Evolutionary conservation across 2,113 vertebrate species (phyloP).

Genomic region (Pogonocichla stellata): DNA sequence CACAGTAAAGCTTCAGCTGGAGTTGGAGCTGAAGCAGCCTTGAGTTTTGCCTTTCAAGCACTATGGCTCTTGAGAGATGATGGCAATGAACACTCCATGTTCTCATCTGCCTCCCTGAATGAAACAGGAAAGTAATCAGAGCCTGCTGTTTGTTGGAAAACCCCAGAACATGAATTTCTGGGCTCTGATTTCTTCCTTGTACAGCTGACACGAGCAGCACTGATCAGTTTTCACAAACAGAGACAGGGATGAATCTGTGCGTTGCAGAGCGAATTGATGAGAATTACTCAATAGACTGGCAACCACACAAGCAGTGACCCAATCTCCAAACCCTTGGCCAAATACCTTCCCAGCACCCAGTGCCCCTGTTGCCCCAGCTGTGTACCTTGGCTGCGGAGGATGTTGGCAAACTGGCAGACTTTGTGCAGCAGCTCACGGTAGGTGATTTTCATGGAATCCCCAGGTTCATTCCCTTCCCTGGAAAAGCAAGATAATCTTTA

Average conservation of each 20-base stretch:
- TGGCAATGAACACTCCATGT: not conserved
- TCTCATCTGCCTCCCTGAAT: not conserved
- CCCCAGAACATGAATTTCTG: not conserved
- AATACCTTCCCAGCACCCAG: not conserved
- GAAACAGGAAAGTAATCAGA: not conserved
- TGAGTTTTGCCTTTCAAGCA: not conserved
- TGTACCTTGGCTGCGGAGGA: slow-evolving; percentile 85
- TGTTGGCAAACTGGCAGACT: slow-evolving; percentile 93
- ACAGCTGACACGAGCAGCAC: not conserved
- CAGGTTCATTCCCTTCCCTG: slow-evolving; percentile 96
- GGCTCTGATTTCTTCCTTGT: not conserved
- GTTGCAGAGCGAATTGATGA: not conserved
- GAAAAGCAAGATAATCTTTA: not conserved
- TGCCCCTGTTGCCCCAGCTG: not conserved
- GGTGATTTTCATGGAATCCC: slow-evolving; percentile 83
- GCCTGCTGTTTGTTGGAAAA: not conserved
- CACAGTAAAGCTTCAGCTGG: not conserved
- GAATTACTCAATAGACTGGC: not conserved
- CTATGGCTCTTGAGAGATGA: not conserved
- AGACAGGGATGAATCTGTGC: not conserved
- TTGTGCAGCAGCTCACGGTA: slow-evolving; percentile 87
- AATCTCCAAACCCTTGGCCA: not conserved
- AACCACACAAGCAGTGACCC: not conserved
- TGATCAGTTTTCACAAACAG: not conserved
- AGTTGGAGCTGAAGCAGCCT: not conserved